These are phyloP conservation scores for Poicephalus meyeri DNA, from an alignment of 2,113 vertebrate species.

Conservation along the genomic window DNA sequence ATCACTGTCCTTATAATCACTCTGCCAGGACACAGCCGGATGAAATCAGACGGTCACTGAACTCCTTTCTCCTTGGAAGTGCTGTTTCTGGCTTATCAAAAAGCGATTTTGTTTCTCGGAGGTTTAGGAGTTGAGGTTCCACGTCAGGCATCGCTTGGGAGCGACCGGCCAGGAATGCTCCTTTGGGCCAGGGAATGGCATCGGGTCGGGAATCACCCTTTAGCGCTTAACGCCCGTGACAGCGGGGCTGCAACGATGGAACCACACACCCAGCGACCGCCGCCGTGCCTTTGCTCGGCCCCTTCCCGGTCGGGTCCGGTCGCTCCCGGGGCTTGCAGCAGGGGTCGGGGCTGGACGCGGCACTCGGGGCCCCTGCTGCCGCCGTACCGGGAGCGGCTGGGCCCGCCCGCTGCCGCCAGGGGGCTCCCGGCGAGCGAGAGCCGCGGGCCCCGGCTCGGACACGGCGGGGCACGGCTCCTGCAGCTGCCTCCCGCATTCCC, in stretches of 20 bases:
- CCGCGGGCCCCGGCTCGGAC: too few relatives aligned
- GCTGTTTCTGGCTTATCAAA: not conserved
- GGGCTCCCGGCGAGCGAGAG: not conserved
- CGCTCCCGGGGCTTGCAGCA: not conserved
- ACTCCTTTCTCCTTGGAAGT: not conserved
- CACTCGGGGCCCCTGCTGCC: too few relatives aligned
- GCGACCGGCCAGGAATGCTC: not conserved
- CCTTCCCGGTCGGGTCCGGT: not conserved
- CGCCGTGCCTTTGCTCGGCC: not conserved
- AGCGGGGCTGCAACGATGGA: not conserved
- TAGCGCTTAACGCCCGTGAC: not conserved
- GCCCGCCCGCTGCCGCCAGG: not conserved
- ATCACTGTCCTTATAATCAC: slow-evolving; percentile 17
- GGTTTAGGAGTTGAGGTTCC: not conserved
- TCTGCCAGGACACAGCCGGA: not conserved
- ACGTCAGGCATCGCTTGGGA: accelerated
- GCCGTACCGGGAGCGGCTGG: not conserved
- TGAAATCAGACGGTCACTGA: not conserved
- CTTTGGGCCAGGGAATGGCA: not conserved
- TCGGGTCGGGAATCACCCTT: not conserved
- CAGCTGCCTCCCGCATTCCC: too few relatives aligned
- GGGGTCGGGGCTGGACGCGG: not conserved
- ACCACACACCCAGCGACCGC: not conserved
- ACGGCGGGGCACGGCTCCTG: too few relatives aligned
- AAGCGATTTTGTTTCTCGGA: not conserved